Evolutionary conservation across 1,140 invertebrate species (phyloP), one percentile per base, ranked within the genome.

Genomic region (Diabrotica virgifera): DNA sequence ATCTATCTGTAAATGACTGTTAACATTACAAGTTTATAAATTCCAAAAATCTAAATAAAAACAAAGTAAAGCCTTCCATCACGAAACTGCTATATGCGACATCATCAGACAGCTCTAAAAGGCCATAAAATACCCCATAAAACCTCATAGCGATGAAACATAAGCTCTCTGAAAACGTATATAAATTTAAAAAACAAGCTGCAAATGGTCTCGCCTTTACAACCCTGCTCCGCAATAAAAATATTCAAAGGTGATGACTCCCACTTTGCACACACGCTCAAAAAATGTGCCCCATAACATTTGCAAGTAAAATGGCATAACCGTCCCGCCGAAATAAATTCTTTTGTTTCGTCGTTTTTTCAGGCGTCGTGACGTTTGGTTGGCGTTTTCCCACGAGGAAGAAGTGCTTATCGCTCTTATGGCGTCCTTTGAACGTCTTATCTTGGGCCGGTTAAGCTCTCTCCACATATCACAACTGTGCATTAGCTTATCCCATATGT

Each of bases 251-350:
- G 77, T 79, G 77, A 78, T 76, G 77, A 79, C 74, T 78, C 74
- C 74, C 72, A 72, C 74, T 74, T 70, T 72, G 73, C 66, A 63
- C 71, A 72, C 75, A 72, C 64, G 69, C 72, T 72, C 73, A 74
- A 79, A 76, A 78, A 76, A 77, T 46, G 40, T n/a, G 40, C 3
- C 72, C 76, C 74, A 75, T 77, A 79, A 77, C 74, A 79, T 79
- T 79, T 79, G 77, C 77, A 79, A 79, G 77, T 78, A 77, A 79
- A 79, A 79, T 79, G 76, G 71, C 72, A 78, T 78, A 77, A 78
- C 77, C 71, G 71, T 56, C 63, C 63, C 51, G 46, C 54, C 55
- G 72, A 75, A 76, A 77, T 78, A 78, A 77, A 78, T 78, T 78
- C 73, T 58, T 73, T 76, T 76, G 71, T 76, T 76, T 76, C 72